phyloP scores from a whole-genome alignment of 2,797 vertebrate genomes.

The Rachycentron canadum region DNA sequence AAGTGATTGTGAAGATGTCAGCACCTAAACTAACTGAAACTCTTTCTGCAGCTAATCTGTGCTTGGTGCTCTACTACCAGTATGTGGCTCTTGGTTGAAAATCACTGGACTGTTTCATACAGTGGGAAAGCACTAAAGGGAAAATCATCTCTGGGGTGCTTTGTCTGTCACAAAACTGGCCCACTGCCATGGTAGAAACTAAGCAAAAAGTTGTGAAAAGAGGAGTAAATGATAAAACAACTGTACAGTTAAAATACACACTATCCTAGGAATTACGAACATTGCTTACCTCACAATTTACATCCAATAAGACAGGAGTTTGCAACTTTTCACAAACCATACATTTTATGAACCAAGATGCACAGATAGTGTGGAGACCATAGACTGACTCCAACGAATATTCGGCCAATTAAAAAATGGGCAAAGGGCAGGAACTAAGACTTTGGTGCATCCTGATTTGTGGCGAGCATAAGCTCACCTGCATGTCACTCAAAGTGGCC shows the following conservation, averaged over 20 bases:
- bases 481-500: too few relatives aligned
- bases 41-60: slow-evolving; percentile 29
- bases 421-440: too few relatives aligned
- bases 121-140: not conserved
- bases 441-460: too few relatives aligned
- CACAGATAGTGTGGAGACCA: not conserved
- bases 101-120: slow-evolving; percentile 24
- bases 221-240: not conserved
- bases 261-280: not conserved
- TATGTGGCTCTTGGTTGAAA: slow-evolving; percentile 25
- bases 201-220: slow-evolving; percentile 9
- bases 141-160: not conserved
- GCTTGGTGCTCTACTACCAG: slow-evolving; percentile 11
- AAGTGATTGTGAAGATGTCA: slow-evolving; percentile 3
- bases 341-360: not conserved
- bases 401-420: too few relatives aligned
- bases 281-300: not conserved
- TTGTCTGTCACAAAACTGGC: slow-evolving; percentile 8
- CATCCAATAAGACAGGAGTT: not conserved
- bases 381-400: too few relatives aligned
- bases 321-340: not conserved
- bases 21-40: slow-evolving; percentile 1
- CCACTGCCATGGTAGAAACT: not conserved
- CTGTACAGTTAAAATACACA: not conserved
- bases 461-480: too few relatives aligned